phyloP scores from a whole-genome alignment of 1,140 invertebrate genomes.

The Lasioglossum albipes region DNA sequence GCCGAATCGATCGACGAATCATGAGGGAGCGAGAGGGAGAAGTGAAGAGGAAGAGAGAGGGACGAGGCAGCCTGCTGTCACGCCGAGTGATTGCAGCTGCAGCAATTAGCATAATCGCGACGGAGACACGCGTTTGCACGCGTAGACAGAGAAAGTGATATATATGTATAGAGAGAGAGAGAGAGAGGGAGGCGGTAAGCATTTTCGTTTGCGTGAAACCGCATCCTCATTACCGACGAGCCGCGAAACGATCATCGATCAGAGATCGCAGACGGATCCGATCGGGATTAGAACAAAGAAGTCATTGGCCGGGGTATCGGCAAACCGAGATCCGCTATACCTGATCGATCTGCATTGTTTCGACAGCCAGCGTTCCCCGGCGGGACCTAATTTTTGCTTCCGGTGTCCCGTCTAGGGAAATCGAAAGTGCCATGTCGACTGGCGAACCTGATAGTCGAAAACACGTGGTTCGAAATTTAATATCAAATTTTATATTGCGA shows the following conservation, averaged over 20 bases:
- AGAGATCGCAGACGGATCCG: conserved; percentile 9
- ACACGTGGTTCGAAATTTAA: no score
- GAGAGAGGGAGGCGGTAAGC: not conserved
- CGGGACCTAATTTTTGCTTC: no score
- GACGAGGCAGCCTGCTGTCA: conserved; percentile 19
- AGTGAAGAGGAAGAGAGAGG: not conserved
- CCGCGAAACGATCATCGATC: conserved; percentile 28
- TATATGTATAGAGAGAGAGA: no score
- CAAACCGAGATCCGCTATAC: no score
- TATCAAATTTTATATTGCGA: no score
- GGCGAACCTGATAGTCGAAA: no score
- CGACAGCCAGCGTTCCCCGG: no score
- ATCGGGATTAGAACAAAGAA: conserved; percentile 1
- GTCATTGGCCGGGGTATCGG: not conserved
- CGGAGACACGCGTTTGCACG: not conserved
- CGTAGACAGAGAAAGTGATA: no score
- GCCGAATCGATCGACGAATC: conserved; percentile 47
- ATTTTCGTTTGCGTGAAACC: conserved; percentile 28
- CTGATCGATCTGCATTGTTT: no score
- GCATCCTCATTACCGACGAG: conserved; percentile 24
- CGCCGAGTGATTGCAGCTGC: conserved; percentile 55
- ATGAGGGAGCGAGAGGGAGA: not conserved
- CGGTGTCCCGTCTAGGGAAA: no score
- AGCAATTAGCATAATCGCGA: conserved; percentile 63
- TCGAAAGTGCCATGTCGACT: no score